Evolutionary conservation across 2,797 vertebrate species (phyloP), one percentile per base, ranked within the genome.

Genomic region (Acipenser oxyrinchus): DNA sequence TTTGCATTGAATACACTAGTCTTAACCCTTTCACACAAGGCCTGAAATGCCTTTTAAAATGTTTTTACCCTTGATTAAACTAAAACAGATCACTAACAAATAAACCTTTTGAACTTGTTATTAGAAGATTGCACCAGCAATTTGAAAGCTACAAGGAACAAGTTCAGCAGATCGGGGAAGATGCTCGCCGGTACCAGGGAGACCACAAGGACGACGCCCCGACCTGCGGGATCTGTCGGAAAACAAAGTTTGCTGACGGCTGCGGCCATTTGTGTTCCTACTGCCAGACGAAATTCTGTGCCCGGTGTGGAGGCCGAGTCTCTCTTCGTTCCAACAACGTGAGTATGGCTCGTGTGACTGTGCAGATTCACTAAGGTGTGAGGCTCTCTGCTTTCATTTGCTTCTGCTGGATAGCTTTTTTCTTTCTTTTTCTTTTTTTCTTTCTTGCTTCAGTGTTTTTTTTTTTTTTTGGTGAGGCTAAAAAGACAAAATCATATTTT

Each of bases 71-170:
- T 37, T 37, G 23, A 37, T 37, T 37, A 37, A 37, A 37, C 23
- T 37, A 37, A 37, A 58, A 58, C 55, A 6, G 9, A n/a, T n/a
- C 55, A 58, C 55, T 58, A 12, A 58, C 55, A 58, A 58, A 13
- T 13, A 58, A 58, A 58, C 9, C 12, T 0, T 75, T 66, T 65
- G 58, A 66, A 62, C 76, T 78, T 76, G 73, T 81, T 66, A 70
- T 72, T 87, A 99, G 96, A 89, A 94, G 93, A 76, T 87, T 99
- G 87, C 96, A 99, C 86, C 92, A 99, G 87, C 96, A 99, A 85
- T 99, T 99, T 80, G 95, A 98, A 87, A 99, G 95, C 89, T 99
- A 99, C 83, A 99, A 99, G 83, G 95, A 97, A 72, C 95, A 99
- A 88, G 95, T 98, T 78, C 91, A 89, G 68, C 94, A 95, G 84